phyloP scores from a whole-genome alignment of 2,888 invertebrate species.

The Odontocerum albicorne region DNA sequence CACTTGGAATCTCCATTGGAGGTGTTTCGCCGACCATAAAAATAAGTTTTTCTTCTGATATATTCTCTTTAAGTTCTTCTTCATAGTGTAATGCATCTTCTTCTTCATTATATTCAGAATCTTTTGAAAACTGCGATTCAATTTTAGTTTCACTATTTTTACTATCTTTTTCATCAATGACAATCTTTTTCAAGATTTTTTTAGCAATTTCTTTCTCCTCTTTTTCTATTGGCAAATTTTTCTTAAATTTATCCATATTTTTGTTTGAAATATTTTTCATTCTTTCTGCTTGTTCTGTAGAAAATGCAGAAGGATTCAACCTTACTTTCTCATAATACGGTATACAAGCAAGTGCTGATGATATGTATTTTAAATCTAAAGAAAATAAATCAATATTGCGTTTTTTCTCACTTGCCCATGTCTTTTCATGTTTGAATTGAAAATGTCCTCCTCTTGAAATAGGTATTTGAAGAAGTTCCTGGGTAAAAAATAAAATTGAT shows the following conservation, averaged over 20 bases:
- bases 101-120: background rate
- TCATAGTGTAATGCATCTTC: conserved; percentile 3
- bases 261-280: conserved; percentile 51
- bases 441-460: conserved; percentile 53
- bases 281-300: conserved; percentile 45
- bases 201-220: conserved; percentile 1
- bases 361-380: conserved; percentile 48
- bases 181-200: conserved; percentile 3
- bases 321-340: conserved; percentile 52
- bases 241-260: conserved; percentile 41
- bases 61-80: background rate
- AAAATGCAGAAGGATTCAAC: conserved; percentile 45
- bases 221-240: conserved; percentile 18
- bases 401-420: conserved; percentile 48
- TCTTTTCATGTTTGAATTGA: conserved; percentile 57
- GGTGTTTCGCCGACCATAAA: too few relatives aligned
- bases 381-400: conserved; percentile 54
- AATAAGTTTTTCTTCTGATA: background rate
- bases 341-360: conserved; percentile 47
- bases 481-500: too few relatives aligned
- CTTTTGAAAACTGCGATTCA: background rate
- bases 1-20: too few relatives aligned
- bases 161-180: background rate
- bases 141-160: background rate
- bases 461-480: conserved; percentile 52